Evolutionary conservation across 2,888 invertebrate genomes (phyloP), one percentile per base, ranked within the genome.

Genomic region (Pollenia amentaria): DNA sequence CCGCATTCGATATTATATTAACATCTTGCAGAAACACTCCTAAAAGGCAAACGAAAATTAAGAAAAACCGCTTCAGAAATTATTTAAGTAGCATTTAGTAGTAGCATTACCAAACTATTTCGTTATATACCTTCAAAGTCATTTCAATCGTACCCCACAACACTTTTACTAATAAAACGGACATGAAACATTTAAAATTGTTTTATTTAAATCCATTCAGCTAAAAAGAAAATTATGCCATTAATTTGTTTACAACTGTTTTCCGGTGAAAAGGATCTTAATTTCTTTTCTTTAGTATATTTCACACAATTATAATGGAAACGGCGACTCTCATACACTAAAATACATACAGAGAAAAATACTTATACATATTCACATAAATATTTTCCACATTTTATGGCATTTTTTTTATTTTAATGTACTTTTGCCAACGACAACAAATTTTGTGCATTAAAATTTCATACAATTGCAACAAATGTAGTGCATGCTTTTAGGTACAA

Each of bases 171-270:
- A 40, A 8, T 14, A 40, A 44, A 18, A 64, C 29, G 48, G 44
- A 60, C 67, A 6, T 40, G 40, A 72, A 65, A 51, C 44, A 81
- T 79, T 85, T 73, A 85, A 29, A 29, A 82, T 40, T 53, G 48
- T 57, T 73, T 82, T 42, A 82, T 75, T 64, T 79, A 21, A 78
- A 70, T 46, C 48, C 44, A 69, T 46, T 69, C 42, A 57, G 29
- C n/a, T n/a, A 55, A n/a, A 48, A 79, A 70, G 40, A 77, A 48
- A 70, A 73, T 75, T 79, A 83, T 75, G 51, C 18, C 75, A 76
- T 76, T 86, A 82, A 79, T 76, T 75, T 76, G 40, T 85, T 57
- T 72, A 65, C 81, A 57, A 62, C 69, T 51, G 64, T 53, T 83
- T 70, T 57, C 64, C 60, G 64, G 29, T 44, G 51, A 81, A 77